Evolutionary conservation across 2,888 invertebrate genomes (phyloP), one percentile per base, ranked within the genome.

Genomic region (Tuta absoluta): DNA sequence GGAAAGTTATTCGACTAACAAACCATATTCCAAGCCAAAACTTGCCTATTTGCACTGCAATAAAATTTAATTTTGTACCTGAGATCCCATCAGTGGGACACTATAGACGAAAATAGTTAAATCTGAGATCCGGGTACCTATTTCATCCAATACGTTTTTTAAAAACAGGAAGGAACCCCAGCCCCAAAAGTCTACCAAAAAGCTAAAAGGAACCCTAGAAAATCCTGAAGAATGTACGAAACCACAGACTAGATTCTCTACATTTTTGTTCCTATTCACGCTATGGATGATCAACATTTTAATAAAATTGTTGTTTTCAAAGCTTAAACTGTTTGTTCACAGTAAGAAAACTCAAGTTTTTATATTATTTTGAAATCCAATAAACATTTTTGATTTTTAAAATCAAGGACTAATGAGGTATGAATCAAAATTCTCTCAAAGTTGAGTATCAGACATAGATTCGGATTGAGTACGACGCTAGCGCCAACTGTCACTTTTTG

Each of bases 401-500:
- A 33, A 33, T 8, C 33, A 28, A 8, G 33, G 10, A 8, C 1
- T 7, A 33, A 3, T 10, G 45, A 14, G 17, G 2, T 17, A 45
- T n/a, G 17, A 45, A 45, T 17, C 17, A n/a, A 45, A 45, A 45
- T 7, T 3, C 45, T 17, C 11, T 17, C 5, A 17, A 33, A 14
- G 2, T 56, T 56, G n/a, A 56, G 28, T 11, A 17, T 17, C 28
- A 12, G 11, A 8, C n/a, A 7, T n/a, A 10, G 19, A 64, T 41
- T 53, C 53, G 61, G 64, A 64, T 53, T n/a, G 7, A 33, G 14
- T 75, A 72, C 78, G 75, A 79, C 72, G 74, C 79, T 76, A 77
- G 79, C 78, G 77, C 63, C 63, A 67, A 62, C 63, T 65, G 67
- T 67, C 65, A 67, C 17, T 74, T 71, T 73, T 76, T 78, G 78